Base-by-base conservation (phyloP, 2,113 vertebrate species). In the Bubo scandiacus region DNA sequence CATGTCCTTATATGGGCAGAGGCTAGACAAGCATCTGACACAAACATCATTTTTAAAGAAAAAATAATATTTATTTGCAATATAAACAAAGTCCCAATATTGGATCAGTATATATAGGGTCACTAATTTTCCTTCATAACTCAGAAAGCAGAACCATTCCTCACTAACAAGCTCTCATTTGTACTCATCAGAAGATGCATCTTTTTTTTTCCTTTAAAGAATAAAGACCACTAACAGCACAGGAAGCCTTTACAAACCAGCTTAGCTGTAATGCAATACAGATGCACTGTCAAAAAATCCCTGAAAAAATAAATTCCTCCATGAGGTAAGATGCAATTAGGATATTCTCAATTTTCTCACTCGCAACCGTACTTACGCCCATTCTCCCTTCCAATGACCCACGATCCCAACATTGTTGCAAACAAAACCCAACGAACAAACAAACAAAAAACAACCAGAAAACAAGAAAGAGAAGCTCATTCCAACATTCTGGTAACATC, bases 1-100 rank as follows among this genome's bases (percentile, higher is more conserved):
- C 2, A 0, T 81, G 86, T 20, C 91, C 94, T 94, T 95, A 81
- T 88, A 92, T 15, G 75, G 97, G 83, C 68, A 82, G 67, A 97
- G 47, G 72, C 94, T 84, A 95, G 86, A 90, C 91, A 95, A 95
- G 81, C 62, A 83, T 97, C 47, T 92, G 94, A 97, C 85, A 96
- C 91, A 95, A 88, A 96, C 90, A 96, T 97, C 62, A 83, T 75
- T 98, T 92, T 97, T 99, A 99, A 99, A 99, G 98, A 99, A 99
- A 99, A 99, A 99, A 99, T 99, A 99, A 99, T 99, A 99, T 99
- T 99, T 99, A 99, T 99, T 99, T 99, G 99, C 98, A 97, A 99
- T 99, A 99, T 99, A 99, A 99, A 99, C 99, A 99, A 98, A 98
- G 98, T 99, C 98, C 99, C 98, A 98, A 99, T 98, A 99, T 98